phyloP scores from a whole-genome alignment of 2,113 vertebrate species.

The Ranitomeya variabilis region DNA sequence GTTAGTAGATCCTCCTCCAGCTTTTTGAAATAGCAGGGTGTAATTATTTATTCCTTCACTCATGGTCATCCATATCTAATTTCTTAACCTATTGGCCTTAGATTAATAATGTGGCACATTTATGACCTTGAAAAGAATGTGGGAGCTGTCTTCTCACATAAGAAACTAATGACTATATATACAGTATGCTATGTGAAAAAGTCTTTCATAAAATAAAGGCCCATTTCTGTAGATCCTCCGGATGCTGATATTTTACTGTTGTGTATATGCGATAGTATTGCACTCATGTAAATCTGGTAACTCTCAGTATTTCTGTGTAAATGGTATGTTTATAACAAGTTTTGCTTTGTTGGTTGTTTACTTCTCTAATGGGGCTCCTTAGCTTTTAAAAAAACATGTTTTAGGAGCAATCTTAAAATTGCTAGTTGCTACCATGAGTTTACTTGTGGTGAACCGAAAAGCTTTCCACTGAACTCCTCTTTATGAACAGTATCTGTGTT shows the following conservation, averaged over 20 bases:
- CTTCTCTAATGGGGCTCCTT: neutral
- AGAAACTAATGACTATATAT: neutral
- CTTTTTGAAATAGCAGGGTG: constrained; percentile 9
- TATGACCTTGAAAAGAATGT: neutral
- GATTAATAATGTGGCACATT: constrained; percentile 18
- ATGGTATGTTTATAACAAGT: constrained; percentile 14
- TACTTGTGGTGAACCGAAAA: constrained; percentile 26
- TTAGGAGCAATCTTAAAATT: constrained; percentile 14
- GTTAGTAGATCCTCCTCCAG: constrained; percentile 2
- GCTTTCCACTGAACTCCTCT: constrained; percentile 12
- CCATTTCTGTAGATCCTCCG: neutral
- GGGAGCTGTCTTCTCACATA: neutral
- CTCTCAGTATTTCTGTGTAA: neutral
- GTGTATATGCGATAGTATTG: neutral
- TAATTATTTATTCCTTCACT: neutral
- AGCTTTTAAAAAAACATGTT: constrained; percentile 21
- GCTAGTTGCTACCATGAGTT: constrained; percentile 1
- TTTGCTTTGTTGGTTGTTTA: constrained; percentile 32
- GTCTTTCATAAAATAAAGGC: neutral
- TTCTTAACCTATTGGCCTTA: constrained; percentile 1
- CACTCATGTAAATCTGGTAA: neutral
- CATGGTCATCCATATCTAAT: neutral
- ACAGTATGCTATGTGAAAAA: neutral
- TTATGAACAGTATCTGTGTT: constrained; percentile 26
- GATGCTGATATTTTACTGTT: neutral